A percentile compares a stretch with the other conserved stretches of the same genome.
Evolutionary conservation across 2,888 invertebrate species (phyloP).

Genomic region (Hyposoter didymator): DNA sequence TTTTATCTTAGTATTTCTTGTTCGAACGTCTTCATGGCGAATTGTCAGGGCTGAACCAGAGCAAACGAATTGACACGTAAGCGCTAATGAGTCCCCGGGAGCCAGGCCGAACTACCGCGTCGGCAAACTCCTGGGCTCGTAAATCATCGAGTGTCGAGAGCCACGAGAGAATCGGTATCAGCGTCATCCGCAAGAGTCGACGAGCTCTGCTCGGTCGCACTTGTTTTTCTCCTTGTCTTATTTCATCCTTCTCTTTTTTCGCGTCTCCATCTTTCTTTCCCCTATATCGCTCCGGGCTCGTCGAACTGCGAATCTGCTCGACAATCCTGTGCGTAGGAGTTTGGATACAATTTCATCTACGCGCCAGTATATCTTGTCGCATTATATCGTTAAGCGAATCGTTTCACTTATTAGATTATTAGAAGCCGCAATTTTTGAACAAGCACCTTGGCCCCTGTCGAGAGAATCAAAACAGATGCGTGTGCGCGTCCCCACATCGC

Average conservation of each 20-base stretch:
- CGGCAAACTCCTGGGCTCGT: conserved; percentile 72
- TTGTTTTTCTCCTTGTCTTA: conserved; percentile 38
- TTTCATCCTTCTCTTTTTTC: not conserved
- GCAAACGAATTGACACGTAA: conserved; percentile 78
- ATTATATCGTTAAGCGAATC: conserved; percentile 57
- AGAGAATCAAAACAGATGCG: not conserved
- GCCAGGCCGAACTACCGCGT: conserved; percentile 74
- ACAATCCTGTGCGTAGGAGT: conserved; percentile 34
- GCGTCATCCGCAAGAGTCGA: conserved; percentile 45
- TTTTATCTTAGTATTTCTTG: conserved; percentile 14
- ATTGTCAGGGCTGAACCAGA: conserved; percentile 72
- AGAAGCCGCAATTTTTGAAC: conserved; percentile 29
- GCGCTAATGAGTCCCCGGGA: conserved; percentile 77
- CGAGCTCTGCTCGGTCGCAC: conserved; percentile 42
- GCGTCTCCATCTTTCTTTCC: not conserved
- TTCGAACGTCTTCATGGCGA: conserved; percentile 67
- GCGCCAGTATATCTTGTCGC: conserved; percentile 37
- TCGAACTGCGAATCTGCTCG: conserved; percentile 33
- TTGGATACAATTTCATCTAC: conserved; percentile 57
- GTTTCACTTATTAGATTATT: conserved; percentile 46
- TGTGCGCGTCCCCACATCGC: not conserved
- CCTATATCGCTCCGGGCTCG: not conserved
- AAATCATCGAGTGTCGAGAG: conserved; percentile 75
- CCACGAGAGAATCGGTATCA: conserved; percentile 68
- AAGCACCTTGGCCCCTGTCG: not conserved